Base-by-base conservation (phyloP, 1,140 invertebrate species). In the Lepidurus couesii region DNA sequence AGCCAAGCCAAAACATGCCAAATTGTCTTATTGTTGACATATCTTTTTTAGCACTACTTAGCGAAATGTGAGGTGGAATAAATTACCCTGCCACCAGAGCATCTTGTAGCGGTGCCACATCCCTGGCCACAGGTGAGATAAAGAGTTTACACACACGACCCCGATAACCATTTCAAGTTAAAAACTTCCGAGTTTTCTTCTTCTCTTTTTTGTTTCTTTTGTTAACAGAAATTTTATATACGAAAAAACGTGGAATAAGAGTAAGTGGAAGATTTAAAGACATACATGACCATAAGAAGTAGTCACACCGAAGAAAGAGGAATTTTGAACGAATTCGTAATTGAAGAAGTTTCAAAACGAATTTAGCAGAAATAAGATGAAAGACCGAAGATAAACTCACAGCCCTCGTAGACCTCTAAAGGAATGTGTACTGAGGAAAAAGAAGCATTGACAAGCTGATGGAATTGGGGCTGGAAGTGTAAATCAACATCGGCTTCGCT, bases 41-140 rank as follows among this genome's bases (percentile, higher is more conserved):
- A n/a, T 16, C 42, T 7, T 75, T 44, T n/a, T 47, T 21, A 53
- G 43, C n/a, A 21, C 21, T 44, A 21, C 24, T 24, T 76, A 44
- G 43, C 45, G 45, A 76, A 76, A 65, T 75, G 76, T 74, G 45
- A 76, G 44, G 24, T 24, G 65, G 74, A 78, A 77, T 75, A 75
- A 79, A 74, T 73, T 81, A 81, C 80, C 80, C 74, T 81, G 79
- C 80, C 79, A 80, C 79, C 79, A 81, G 24, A 80, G 73, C 45
- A 77, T 74, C 77, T 81, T 81, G 77, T 80, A 81, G 77, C 80
- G 80, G 77, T 78, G 80, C 74, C 80, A 80, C 80, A 81, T 81
- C 80, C 80, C 80, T 81, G 21, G 65, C 42, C 44, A 77, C 75
- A 47, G 42, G 26, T 42, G 75, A 65, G 65, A 79, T 9, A 79